Conservation (phyloP, 2,888 invertebrate species). For the Drosophila anomelani region DNA sequence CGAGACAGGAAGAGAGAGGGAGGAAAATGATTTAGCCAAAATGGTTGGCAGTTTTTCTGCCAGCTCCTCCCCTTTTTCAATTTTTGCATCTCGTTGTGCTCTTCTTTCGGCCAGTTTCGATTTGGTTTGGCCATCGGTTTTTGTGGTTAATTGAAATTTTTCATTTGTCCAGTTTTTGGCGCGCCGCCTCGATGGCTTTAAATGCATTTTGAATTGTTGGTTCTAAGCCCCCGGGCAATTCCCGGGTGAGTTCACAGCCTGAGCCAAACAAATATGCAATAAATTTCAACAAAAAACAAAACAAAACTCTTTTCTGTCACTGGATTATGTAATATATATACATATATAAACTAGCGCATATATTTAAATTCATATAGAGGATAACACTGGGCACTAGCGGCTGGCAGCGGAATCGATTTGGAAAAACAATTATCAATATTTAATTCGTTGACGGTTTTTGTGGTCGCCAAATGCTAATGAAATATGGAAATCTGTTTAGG, state of each 20-base stretch:
- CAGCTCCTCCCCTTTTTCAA: slow-evolving; percentile 15
- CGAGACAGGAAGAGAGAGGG: slow-evolving; percentile 31
- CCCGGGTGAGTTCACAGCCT: slow-evolving; percentile 38
- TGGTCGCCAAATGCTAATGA: slow-evolving; percentile 62
- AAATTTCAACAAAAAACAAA: slow-evolving; percentile 41
- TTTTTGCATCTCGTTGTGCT: slow-evolving; percentile 21
- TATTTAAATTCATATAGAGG: slow-evolving; percentile 44
- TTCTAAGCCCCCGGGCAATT: slow-evolving; percentile 46
- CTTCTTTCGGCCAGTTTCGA: slow-evolving; percentile 25
- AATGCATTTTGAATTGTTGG: slow-evolving; percentile 49
- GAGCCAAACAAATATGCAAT: slow-evolving; percentile 45
- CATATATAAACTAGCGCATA: slow-evolving; percentile 9
- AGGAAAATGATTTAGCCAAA: slow-evolving; percentile 56
- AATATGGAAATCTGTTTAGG: slow-evolving; percentile 69
- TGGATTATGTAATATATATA: slow-evolving; percentile 49
- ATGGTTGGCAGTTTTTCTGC: slow-evolving; percentile 29
- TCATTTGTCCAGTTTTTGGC: slow-evolving; percentile 29
- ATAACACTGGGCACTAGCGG: slow-evolving; percentile 21
- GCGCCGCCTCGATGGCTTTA: slow-evolving; percentile 37
- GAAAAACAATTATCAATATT: slow-evolving; percentile 78
- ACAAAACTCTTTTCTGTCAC: slow-evolving; percentile 28
- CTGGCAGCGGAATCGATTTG: slow-evolving; percentile 37
- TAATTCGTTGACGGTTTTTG: slow-evolving; percentile 70
- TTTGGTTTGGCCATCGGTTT: slow-evolving; percentile 44
- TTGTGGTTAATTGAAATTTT: slow-evolving; percentile 60